phyloP scores from a whole-genome alignment of 2,888 invertebrate genomes.

The Amphipoea oculea region DNA sequence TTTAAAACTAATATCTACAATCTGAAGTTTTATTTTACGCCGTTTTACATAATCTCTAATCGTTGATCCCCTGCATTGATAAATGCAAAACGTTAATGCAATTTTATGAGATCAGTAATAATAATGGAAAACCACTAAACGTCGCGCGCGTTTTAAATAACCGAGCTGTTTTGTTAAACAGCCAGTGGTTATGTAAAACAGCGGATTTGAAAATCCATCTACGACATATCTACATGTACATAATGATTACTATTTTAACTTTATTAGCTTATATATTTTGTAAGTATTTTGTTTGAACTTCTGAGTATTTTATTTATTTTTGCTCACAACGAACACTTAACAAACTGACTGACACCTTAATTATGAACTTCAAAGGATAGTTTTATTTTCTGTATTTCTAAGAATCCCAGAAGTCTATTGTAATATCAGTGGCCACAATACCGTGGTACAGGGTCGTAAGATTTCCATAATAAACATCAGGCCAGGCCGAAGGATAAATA shows the following conservation, averaged over 20 bases:
- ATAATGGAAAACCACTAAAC: neutral
- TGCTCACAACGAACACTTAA: neutral
- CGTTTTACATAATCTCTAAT: too few relatives aligned
- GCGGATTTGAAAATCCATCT: neutral
- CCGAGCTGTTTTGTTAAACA: too few relatives aligned
- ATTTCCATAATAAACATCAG: conserved; percentile 69
- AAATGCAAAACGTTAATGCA: too few relatives aligned
- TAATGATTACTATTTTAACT: neutral
- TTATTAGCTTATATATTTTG: neutral
- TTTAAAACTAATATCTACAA: too few relatives aligned
- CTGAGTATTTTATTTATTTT: neutral
- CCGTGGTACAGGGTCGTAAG: conserved; percentile 59
- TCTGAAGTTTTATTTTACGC: too few relatives aligned
- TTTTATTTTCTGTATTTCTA: neutral
- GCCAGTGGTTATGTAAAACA: neutral
- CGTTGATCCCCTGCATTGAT: too few relatives aligned
- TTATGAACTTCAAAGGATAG: neutral
- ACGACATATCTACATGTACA: neutral
- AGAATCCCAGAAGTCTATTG: neutral
- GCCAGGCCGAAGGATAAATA: conserved; percentile 65
- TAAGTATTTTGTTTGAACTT: neutral
- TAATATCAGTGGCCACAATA: conserved; percentile 1
- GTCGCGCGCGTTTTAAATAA: neutral
- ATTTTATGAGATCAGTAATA: too few relatives aligned
- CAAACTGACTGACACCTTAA: too few relatives aligned